Percentiles rank a stretch among this genome's conserved stretches.
Evolutionary conservation across 2,888 invertebrate genomes (phyloP).

Genomic region (Drosophila fulvimacula): DNA sequence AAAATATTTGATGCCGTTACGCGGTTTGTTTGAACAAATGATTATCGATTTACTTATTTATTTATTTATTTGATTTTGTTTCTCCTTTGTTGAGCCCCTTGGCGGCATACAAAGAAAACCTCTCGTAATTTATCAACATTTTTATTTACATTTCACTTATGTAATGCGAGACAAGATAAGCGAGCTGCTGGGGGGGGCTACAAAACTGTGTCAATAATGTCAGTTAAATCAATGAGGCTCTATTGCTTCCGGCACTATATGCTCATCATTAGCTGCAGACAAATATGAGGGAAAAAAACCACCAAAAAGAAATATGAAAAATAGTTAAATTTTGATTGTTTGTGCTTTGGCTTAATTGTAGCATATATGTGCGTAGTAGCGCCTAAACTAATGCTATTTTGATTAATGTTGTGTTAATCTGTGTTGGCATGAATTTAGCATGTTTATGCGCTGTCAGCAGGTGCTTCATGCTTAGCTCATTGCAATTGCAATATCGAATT

Average conservation of each 20-base stretch:
- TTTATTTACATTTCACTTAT: slow-evolving; percentile 57
- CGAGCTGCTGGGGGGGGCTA: slow-evolving; percentile 6
- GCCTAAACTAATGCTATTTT: slow-evolving; percentile 21
- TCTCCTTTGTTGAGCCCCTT: slow-evolving; percentile 20
- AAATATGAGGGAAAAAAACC: slow-evolving; percentile 7
- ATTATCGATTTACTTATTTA: slow-evolving; percentile 54
- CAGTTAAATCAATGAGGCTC: slow-evolving; percentile 62
- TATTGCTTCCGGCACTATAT: slow-evolving; percentile 74
- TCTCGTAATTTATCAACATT: slow-evolving; percentile 37
- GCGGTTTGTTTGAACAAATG: slow-evolving; percentile 48
- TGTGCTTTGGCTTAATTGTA: slow-evolving; percentile 21
- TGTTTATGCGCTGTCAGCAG: slow-evolving; percentile 34
- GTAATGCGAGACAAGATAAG: slow-evolving; percentile 21
- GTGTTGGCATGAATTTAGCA: slow-evolving; percentile 36
- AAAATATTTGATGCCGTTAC: slow-evolving; percentile 54
- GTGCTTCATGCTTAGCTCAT: slow-evolving; percentile 31
- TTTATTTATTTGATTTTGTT: slow-evolving; percentile 33
- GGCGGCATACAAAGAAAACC: slow-evolving; percentile 19
- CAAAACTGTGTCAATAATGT: slow-evolving; percentile 71
- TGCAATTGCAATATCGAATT: slow-evolving; percentile 23
- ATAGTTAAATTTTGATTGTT: slow-evolving; percentile 20
- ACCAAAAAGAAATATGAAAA: slow-evolving; percentile 16
- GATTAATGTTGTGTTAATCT: slow-evolving; percentile 42
- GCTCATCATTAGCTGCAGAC: slow-evolving; percentile 62
- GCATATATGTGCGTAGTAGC: slow-evolving; percentile 10